phyloP scores from a whole-genome alignment of 2,888 invertebrate species.

The Byasa hedistus region DNA sequence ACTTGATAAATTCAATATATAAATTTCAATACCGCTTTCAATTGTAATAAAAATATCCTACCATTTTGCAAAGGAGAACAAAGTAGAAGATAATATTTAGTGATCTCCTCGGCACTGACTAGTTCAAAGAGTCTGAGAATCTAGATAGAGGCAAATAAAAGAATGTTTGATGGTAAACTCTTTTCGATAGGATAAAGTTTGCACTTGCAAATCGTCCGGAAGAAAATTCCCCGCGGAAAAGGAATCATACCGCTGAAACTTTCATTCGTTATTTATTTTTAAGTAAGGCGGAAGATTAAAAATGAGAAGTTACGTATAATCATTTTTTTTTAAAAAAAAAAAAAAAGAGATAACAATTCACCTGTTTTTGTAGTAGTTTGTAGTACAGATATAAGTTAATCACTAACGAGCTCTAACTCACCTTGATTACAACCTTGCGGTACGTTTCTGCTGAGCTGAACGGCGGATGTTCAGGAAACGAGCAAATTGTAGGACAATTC shows the following conservation, averaged over 20 bases:
- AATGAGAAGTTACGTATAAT: no score
- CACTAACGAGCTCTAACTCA: slow-evolving; percentile 1
- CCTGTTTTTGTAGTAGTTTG: no score
- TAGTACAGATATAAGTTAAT: slow-evolving; percentile 11
- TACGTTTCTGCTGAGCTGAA: slow-evolving; percentile 8
- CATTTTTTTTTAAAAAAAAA: no score
- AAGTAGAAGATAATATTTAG: no score
- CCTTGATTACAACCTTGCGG: slow-evolving; percentile 9
- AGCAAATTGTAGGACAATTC: not conserved
- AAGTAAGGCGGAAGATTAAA: not conserved
- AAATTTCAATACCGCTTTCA: no score
- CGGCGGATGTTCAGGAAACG: not conserved
- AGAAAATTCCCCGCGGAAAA: not conserved
- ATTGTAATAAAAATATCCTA: no score
- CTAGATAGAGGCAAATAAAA: slow-evolving; percentile 10
- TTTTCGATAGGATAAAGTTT: slow-evolving; percentile 9
- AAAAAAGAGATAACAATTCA: no score
- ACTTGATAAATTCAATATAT: no score
- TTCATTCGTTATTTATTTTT: not conserved
- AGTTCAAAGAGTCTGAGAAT: slow-evolving; percentile 3
- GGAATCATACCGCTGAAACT: not conserved
- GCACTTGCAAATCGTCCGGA: slow-evolving; percentile 5
- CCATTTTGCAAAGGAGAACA: no score
- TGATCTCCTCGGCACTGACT: not conserved
- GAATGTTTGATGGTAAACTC: slow-evolving; percentile 10